Base-by-base conservation (phyloP, 2,797 vertebrate genomes). In the Mycteria americana region DNA sequence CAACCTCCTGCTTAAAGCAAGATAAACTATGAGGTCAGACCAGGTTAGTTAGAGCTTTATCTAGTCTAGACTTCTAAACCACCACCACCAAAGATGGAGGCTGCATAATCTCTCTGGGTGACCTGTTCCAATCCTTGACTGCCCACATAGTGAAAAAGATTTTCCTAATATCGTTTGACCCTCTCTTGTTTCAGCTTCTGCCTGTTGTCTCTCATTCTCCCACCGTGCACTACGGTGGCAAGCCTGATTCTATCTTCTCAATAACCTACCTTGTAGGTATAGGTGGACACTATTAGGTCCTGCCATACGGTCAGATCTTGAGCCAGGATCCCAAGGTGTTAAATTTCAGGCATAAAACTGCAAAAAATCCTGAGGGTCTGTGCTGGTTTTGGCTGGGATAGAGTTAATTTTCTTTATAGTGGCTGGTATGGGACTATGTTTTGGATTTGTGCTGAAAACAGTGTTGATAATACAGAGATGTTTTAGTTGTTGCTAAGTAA, bases 51-150 rank as follows among this genome's bases (percentile, higher is more conserved):
- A 68, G 13, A 39, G 7, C 10, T 64, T 85, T 69, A 24, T 41
- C 17, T 64, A 28, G 27, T 33, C 27, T 41, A 22, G 22, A 35
- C 11, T 81, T 77, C 45, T 73, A 50, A 64, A 59, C 3, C 18
- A 41, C 0, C 1, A 59, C 3, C 18, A 41, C 0, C 1, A 46
- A 28, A 35, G 2, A 28, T 17, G 8, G 41, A 77, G 35, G 59
- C 6, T 63, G 2, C 19, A 39, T 30, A 41, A 63, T 9, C 9
- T 67, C 25, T 43, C 18, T 57, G n/a, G 7, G 14, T 30, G 81
- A 51, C 2, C 5, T 51, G 23, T 41, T 78, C 17, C 56, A 60
- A 25, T 51, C 33, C 18, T 64, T 76, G 57, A 46, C 45, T 31
- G 28, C 22, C 43, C 30, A 39, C 57, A 59, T 24, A 39, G 15